Evolutionary conservation across 2,888 invertebrate species (phyloP), one percentile per base, ranked within the genome.

Genomic region (Orthosia incerta): DNA sequence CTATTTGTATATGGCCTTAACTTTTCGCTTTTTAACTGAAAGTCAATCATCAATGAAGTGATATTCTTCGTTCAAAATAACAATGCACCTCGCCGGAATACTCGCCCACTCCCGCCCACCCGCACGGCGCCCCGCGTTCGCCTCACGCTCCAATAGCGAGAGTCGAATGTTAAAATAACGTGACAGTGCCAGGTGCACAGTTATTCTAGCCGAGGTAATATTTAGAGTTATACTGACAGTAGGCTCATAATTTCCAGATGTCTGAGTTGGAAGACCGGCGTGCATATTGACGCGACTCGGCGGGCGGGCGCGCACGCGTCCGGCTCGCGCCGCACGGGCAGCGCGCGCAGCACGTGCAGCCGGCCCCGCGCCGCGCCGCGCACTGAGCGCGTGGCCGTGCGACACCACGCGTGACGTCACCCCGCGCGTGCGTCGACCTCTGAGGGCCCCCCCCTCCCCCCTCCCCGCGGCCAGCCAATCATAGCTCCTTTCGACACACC

Each of bases 261-360:
- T 92, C 95, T 4, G 96, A 96, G 82, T 85, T 94, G 81, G 95
- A 96, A 61, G 96, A 96, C 69, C 91, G 96, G 68, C 96, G 95
- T 89, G 94, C 96, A 68, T 96, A 96, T 95, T 96, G 96, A 96
- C 95, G 91, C 79, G 88, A 83, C 88, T 18, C 63, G 55, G 18
- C 56, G 60, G 9, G 16, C 68, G 68, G 53, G 16, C 59, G 45
- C 53, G 63, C 53, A 3, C 68, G 18, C 50, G 18, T 4, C 16
- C 0, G 7, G 0, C 46, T 18, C 26, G 56, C 18, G 46, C 15
- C 62, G 3, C 62, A 18, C 59, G 46, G 4, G 26, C 53, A n/a
- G 18, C 23, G 39, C 39, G 39, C 26, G 23, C 15, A 48, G 3
- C 62, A 12, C 59, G 46, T 9, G 26, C 53, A n/a, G 18, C 16